Base-by-base conservation (phyloP, 2,113 vertebrate genomes). In the Mionectes macconnelli region DNA sequence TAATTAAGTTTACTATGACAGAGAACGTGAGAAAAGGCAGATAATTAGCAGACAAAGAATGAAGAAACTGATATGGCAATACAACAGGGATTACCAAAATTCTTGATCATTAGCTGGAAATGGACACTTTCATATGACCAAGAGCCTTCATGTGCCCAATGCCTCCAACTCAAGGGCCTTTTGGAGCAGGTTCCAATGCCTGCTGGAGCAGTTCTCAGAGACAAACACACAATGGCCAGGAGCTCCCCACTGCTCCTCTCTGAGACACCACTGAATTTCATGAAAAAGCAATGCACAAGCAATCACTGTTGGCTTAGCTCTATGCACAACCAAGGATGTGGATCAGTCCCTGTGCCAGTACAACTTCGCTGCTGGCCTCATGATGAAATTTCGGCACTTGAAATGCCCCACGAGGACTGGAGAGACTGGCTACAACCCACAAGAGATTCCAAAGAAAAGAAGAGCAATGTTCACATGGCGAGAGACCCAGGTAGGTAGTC, bases 321-420 rank as follows among this genome's bases (percentile, higher is more conserved):
- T 70, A 8, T 68, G 84, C 56, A 47, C 35, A 84, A 0, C 25
- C 33, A 55, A 84, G 39, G 64, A 55, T 47, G 24, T 0, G 0
- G 24, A 94, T 44, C 83, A 66, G 42, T 69, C 2, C 1, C 28
- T 22, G 39, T 9, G 33, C 52, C 62, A 78, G 27, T 56, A 82
- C 19, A 67, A 42, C 30, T 50, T 42, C 0, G 0, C 39, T 59
- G 50, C 35, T 84, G 53, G n/a, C 42, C 10, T 49, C 30, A 27
- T 2, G 2, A 31, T 73, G 73, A 35, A 67, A 75, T 63, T 23
- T 42, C 0, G 5, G 23, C 19, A 17, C 47, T 68, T 90, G 53
- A 74, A 74, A 72, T 66, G 31, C 27, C 7, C 55, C 35, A 20
- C 1, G 3, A 73, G 59, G 15, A 45, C 4, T 80, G 47, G 28